Base-by-base conservation (phyloP, 1,140 invertebrate genomes). In the Hylaeus volcanicus region DNA sequence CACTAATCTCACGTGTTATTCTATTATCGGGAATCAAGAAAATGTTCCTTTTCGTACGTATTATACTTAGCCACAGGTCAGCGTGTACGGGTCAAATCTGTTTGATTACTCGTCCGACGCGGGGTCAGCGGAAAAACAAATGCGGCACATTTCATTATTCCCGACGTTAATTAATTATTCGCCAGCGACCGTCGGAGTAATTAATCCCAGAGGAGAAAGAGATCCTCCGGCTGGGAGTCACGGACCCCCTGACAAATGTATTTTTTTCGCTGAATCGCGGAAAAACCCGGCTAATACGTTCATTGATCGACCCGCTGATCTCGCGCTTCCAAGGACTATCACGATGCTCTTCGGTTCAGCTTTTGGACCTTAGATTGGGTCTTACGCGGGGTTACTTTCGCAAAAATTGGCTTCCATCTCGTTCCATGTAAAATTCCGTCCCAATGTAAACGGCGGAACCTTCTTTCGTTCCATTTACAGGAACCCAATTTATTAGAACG, bases 261-360 rank as follows among this genome's bases (percentile, higher is more conserved):
- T 89, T 92, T 91, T 92, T 92, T 92, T 82, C 81, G 91, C 91
- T 91, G 91, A 92, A 91, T 93, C 87, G 91, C 89, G 88, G 68
- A 80, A 82, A 86, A 88, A 1, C 80, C 77, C 60, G 39, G 64
- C 74, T 85, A 78, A 79, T 78, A 51, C 74, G 73, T 79, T 45
- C 80, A 60, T 63, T 79, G 71, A 79, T 82, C 63, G 63, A 43
- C 2, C 51, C 39, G 45, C n/a, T 68, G 65, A 51, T 68, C 65
- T 48, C 65, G 43, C 45, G 64, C 11, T 37, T 5, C n/a, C 1
- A 15, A 51, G 1, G 45, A 68, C 45, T n/a, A 2, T 68, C 64
- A n/a, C 64, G 15, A 14, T n/a, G 43, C 43, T 48, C 43, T 43
- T 64, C 61, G 12, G n/a, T 51, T 68, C 45, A 12, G 9, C 45